phyloP scores from a whole-genome alignment of 2,888 invertebrate genomes.

The Aleiodes leptofemur region DNA sequence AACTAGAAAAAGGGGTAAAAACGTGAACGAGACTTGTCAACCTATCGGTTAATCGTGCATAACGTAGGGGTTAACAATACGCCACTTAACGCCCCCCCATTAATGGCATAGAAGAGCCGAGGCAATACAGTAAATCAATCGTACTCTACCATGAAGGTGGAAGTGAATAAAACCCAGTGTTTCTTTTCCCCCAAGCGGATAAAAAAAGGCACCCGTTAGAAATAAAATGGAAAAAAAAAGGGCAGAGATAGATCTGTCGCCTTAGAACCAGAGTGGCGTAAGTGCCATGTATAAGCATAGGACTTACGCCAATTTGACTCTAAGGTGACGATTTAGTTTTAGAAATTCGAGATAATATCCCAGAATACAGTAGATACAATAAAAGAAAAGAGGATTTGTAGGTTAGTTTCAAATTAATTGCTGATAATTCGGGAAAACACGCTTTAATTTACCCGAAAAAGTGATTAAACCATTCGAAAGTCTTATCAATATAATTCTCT shows the following conservation, averaged over 20 bases:
- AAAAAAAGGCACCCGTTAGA: not conserved
- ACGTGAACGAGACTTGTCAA: constrained; percentile 25
- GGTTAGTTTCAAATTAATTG: no score
- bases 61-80: constrained; percentile 51
- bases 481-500: no score
- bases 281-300: no score
- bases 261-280: no score
- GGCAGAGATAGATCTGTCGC: not conserved
- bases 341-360: no score
- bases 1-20: constrained; percentile 33
- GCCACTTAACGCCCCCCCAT: constrained; percentile 48
- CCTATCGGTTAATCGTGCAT: constrained; percentile 45
- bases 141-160: constrained; percentile 22
- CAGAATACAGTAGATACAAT: no score
- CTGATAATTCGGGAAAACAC: no score
- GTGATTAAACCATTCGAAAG: no score
- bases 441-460: no score
- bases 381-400: no score
- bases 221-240: constrained; percentile 21
- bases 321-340: no score
- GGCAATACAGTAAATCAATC: constrained; percentile 51
- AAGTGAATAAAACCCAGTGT: constrained; percentile 35
- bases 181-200: constrained; percentile 14
- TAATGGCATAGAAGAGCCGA: constrained; percentile 50
- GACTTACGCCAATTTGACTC: no score